phyloP scores from a whole-genome alignment of 2,888 invertebrate species.

The Machimus rusticus region DNA sequence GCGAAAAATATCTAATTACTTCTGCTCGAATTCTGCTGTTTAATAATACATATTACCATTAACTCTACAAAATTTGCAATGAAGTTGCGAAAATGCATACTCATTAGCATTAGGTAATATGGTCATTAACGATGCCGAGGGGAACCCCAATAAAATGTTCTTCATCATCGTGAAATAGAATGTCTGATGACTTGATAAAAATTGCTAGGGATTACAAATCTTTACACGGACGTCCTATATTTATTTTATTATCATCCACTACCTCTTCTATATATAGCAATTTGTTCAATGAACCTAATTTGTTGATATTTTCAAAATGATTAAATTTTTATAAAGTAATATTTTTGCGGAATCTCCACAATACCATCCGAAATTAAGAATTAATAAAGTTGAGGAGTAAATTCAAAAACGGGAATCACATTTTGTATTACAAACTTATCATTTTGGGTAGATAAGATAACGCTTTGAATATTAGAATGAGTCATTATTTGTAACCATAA shows the following conservation, averaged over 20 bases:
- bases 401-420: background rate
- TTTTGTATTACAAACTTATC: background rate
- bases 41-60: background rate
- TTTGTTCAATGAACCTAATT: background rate
- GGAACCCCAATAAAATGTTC: background rate
- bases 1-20: background rate
- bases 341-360: background rate
- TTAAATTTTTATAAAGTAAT: background rate
- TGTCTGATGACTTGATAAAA: background rate
- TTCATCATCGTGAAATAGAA: background rate
- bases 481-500: background rate
- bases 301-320: background rate
- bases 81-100: background rate
- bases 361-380: background rate
- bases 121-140: background rate
- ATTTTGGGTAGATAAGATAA: background rate
- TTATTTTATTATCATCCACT: background rate
- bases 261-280: background rate
- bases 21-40: background rate
- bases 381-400: background rate
- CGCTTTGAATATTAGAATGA: background rate
- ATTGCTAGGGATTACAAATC: background rate
- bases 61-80: background rate
- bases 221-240: background rate
- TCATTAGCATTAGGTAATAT: background rate